Evolutionary conservation across 2,797 vertebrate species (phyloP).

Genomic region (Lutjanus argentimaculatus): DNA sequence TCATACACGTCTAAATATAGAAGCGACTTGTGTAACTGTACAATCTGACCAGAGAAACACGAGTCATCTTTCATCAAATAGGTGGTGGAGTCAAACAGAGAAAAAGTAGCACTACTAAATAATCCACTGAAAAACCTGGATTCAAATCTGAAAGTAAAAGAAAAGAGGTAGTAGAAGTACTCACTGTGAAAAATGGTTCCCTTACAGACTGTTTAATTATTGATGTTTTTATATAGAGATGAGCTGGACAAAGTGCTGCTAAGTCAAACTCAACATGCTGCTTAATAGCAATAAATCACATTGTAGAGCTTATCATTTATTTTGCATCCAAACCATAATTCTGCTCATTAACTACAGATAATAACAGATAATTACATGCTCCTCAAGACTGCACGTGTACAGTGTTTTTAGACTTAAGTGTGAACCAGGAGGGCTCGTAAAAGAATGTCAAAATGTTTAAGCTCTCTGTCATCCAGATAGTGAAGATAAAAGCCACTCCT

Average conservation of each 20-base stretch:
- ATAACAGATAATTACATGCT: not conserved
- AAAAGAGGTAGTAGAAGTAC: not conserved
- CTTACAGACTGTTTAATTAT: not conserved
- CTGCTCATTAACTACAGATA: not conserved
- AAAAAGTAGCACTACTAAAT: not conserved
- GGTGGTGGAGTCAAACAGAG: not conserved
- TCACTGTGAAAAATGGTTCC: not conserved
- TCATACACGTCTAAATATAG: slow-evolving; percentile 42
- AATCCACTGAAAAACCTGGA: not conserved
- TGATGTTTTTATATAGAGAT: not conserved
- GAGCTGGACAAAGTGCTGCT: slow-evolving; percentile 11
- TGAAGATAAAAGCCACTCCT: not conserved
- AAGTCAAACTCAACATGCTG: not conserved
- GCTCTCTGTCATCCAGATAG: not conserved
- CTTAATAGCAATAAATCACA: not conserved
- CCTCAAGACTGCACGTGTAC: not conserved
- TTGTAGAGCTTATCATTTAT: not conserved
- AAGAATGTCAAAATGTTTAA: not conserved
- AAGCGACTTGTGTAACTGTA: not conserved
- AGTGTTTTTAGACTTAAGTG: not conserved
- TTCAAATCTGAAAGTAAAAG: not conserved
- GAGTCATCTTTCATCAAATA: not conserved
- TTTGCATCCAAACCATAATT: slow-evolving; percentile 2
- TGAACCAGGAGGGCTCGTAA: not conserved
- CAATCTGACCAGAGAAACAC: slow-evolving; percentile 1